Base-by-base conservation (phyloP, 2,113 vertebrate genomes). In the Eira barbara region DNA sequence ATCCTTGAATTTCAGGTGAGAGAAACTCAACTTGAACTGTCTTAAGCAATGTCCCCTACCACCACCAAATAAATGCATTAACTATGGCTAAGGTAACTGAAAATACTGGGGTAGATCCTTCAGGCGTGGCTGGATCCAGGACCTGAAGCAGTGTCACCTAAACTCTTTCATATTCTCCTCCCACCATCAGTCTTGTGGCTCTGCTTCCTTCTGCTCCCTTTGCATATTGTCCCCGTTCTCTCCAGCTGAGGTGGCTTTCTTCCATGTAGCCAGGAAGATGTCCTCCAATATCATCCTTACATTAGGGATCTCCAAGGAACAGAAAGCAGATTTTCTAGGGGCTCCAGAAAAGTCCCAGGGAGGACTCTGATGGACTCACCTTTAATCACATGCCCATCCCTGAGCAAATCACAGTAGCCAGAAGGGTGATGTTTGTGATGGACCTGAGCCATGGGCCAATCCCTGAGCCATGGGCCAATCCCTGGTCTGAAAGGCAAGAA, bases 111-210 rank as follows among this genome's bases (percentile, higher is more conserved):
- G 80, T 76, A 4, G 36, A 18, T 86, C 36, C 39, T 81, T 73
- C 74, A 82, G 81, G 81, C 9, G 27, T 45, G 34, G 73, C 91
- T 87, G 57, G 47, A 82, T 95, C 86, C 36, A 74, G 90, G 55
- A 10, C n/a, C 45, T n/a, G 76, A 4, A 78, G 27, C 21, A 9
- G 9, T 29, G 3, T 78, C 65, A 3, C 67, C 39, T 23, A 6
- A 36, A 81, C n/a, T 52, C 39, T 52, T 29, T 17, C 8, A 49
- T 6, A 7, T 36, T 29, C 6, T 55, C 84, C 57, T 52, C 23
- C 39, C 34, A 12, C 36, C 7, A 5, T 25, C 11, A 42, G 0
- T 27, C 73, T 73, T 1, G 11, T 5, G 27, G 7, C 52, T 79
- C 47, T 52, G 21, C 49, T 42, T 79, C 71, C 42, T 15, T 42